Evolutionary conservation across 2,113 vertebrate species (phyloP), one percentile per base, ranked within the genome.

Genomic region (Lepus americanus): DNA sequence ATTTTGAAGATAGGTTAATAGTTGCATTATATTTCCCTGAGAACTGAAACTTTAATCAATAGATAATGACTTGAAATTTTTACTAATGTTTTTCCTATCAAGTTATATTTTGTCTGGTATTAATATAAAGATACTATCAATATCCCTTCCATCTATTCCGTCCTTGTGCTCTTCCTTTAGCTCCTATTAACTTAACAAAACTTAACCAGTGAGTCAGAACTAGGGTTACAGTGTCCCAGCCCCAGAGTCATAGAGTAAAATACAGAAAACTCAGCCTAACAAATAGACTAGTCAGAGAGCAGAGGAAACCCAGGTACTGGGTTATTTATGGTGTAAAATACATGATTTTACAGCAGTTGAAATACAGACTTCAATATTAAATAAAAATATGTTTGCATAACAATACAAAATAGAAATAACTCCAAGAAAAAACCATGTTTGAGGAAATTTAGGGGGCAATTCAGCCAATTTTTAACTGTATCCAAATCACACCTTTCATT

Each of bases 321-420:
- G 98, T 98, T 98, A 98, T 98, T 98, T 98, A 98, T 98, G 99
- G 98, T 98, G 98, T 98, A 99, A 99, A 99, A 98, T 98, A 98
- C 98, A 98, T 99, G 98, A 98, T 99, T 99, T 99, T 99, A 99
- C 98, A 99, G 99, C 98, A 99, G 98, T 99, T 98, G 98, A 99
- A 99, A 99, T 99, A 99, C 98, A 99, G 98, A 99, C 98, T 99
- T 98, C 98, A 98, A 97, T 98, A 98, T 99, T 99, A 99, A 99
- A 98, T 98, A 98, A 98, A 98, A 98, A 98, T 98, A 98, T 99
- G 98, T 98, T 99, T 99, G 99, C 98, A 98, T 99, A 99, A 98
- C 98, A 98, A 98, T 98, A 97, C 98, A 98, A 99, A 99, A 98
- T 98, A 98, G 98, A 98, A 98, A 98, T 98, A 97, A 97, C 97